Percentiles rank a stretch among this genome's conserved stretches.
phyloP scores from a whole-genome alignment of 2,113 vertebrate species.

The Otus sunia region DNA sequence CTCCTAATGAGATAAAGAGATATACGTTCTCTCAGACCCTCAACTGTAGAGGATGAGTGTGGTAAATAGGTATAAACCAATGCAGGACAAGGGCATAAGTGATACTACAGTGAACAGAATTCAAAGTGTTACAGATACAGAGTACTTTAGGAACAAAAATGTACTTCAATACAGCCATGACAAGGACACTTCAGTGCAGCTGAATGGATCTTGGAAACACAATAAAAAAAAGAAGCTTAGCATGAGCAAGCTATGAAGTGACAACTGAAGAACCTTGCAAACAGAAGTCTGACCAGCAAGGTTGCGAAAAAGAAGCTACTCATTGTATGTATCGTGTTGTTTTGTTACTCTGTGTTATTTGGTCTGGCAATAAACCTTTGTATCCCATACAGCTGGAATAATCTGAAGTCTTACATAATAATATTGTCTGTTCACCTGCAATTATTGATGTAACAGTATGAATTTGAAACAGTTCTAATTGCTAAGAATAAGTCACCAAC shows the following conservation, averaged over 20 bases:
- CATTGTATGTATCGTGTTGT: neutral
- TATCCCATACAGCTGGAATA: neutral
- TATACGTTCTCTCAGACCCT: neutral
- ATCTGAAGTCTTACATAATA: neutral
- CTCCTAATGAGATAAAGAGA: neutral
- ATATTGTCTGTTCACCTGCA: neutral
- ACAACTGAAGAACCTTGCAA: neutral
- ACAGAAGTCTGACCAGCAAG: neutral
- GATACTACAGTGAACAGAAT: no score
- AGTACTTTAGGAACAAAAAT: no score
- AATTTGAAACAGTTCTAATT: neutral
- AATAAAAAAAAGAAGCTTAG: neutral
- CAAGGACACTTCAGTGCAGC: neutral
- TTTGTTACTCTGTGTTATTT: neutral
- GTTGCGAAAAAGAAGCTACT: neutral
- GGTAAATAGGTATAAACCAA: neutral
- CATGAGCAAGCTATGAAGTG: neutral
- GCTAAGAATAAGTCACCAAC: neutral
- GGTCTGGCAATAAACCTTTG: neutral
- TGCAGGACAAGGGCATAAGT: no score
- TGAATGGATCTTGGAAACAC: neutral
- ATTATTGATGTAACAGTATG: neutral
- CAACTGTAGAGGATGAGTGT: neutral
- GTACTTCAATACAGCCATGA: neutral
- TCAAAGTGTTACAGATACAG: no score